These are phyloP conservation scores for Centropristis striata DNA, from an alignment of 2,113 vertebrate genomes.

Conservation along the genomic window DNA sequence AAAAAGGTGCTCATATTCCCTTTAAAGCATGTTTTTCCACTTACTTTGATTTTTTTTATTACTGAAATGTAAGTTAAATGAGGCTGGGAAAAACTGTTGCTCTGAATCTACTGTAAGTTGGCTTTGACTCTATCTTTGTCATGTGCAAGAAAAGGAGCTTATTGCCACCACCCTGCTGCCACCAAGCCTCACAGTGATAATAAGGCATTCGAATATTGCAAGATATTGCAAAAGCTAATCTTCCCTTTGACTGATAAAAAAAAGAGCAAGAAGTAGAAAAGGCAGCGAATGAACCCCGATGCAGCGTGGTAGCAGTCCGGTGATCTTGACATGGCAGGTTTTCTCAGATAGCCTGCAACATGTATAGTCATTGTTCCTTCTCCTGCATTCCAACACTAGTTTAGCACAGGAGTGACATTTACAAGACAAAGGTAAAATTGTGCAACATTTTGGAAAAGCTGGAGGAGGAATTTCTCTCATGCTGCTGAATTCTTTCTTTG, in stretches of 20 bases:
- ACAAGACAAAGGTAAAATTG: conserved; percentile 35
- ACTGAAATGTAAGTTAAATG: not conserved
- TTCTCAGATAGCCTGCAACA: not conserved
- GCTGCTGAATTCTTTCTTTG: conserved; percentile 46
- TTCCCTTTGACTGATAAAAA: conserved; percentile 26
- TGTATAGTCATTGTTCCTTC: not conserved
- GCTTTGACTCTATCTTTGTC: conserved; percentile 46
- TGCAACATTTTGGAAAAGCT: conserved; percentile 29
- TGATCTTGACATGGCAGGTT: conserved; percentile 5
- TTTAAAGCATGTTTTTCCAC: not conserved
- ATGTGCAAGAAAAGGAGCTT: conserved; percentile 64
- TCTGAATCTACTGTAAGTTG: conserved; percentile 20
- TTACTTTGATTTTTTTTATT: conserved; percentile 3
- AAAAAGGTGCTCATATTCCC: not conserved
- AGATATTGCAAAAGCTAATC: conserved; percentile 54
- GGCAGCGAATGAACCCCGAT: conserved; percentile 16
- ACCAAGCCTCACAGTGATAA: conserved; percentile 35
- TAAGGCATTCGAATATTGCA: conserved; percentile 55
- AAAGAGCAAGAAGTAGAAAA: not conserved
- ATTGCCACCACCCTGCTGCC: conserved; percentile 31
- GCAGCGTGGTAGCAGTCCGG: not conserved
- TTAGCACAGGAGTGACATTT: conserved; percentile 26
- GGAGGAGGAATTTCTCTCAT: conserved; percentile 49
- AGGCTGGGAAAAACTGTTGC: conserved; percentile 8
- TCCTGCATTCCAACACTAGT: conserved; percentile 16